phyloP scores from a whole-genome alignment of 37 sponge, comb jelly and placozoan genomes.

The Chondrilla cf. caribensis region DNA sequence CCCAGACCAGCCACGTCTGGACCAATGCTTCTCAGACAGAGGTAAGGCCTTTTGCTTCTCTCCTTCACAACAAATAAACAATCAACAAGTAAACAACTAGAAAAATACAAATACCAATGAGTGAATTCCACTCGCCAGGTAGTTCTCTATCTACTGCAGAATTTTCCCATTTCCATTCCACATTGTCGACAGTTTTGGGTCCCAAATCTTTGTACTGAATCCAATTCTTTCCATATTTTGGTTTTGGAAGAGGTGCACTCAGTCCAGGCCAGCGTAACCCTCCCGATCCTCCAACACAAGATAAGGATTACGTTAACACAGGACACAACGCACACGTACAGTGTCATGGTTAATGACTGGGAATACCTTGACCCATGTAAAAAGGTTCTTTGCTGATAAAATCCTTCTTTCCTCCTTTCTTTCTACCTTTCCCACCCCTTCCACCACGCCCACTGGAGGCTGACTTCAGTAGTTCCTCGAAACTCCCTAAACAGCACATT shows the following conservation, averaged over 20 bases:
- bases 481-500: neutral
- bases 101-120: too few species aligned
- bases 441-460: conserved; percentile 6
- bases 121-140: neutral
- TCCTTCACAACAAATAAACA: conserved; percentile 15
- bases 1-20: conserved; percentile 72
- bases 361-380: conserved; percentile 14
- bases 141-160: conserved; percentile 1
- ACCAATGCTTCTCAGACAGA: conserved; percentile 45
- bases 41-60: neutral
- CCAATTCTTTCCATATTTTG: conserved; percentile 12
- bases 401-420: conserved; percentile 14
- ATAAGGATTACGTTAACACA: too few species aligned
- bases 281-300: neutral
- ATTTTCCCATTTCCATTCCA: conserved; percentile 13
- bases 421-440: neutral
- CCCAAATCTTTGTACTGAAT: conserved; percentile 37
- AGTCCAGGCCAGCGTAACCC: conserved; percentile 52
- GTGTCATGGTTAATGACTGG: too few species aligned
- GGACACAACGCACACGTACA: too few species aligned
- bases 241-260: conserved; percentile 30
- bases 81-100: neutral
- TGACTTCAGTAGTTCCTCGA: neutral
- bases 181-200: conserved; percentile 43
- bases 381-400: neutral